phyloP scores from a whole-genome alignment of 2,797 vertebrate species.

The Neostethus bicornis region DNA sequence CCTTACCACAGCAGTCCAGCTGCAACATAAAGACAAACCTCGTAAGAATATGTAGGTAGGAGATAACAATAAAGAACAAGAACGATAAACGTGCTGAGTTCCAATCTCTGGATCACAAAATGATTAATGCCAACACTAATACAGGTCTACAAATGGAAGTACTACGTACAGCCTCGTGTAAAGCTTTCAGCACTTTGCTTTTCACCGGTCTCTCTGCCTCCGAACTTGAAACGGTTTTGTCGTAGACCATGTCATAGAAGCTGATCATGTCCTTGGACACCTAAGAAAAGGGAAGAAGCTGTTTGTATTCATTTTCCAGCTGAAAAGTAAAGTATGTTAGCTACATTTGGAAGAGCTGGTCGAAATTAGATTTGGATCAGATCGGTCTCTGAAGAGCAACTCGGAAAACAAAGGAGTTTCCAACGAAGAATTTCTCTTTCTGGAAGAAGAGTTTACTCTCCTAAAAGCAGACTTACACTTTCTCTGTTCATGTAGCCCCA shows the following conservation, averaged over 20 bases:
- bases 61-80: too few relatives aligned
- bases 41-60: neutral
- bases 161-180: slow-evolving; percentile 92
- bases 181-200: slow-evolving; percentile 82
- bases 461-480: slow-evolving; percentile 76
- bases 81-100: too few relatives aligned
- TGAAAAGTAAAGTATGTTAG: neutral
- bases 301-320: neutral
- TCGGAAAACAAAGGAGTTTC: too few relatives aligned
- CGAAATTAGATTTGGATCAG: too few relatives aligned
- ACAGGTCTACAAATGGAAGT: neutral
- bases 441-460: too few relatives aligned
- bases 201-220: slow-evolving; percentile 53
- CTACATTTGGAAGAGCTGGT: too few relatives aligned
- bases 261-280: slow-evolving; percentile 88
- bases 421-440: too few relatives aligned
- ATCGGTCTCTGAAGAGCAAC: too few relatives aligned
- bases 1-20: slow-evolving; percentile 87
- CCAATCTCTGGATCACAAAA: too few relatives aligned
- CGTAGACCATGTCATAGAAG: slow-evolving; percentile 87
- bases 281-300: slow-evolving; percentile 63
- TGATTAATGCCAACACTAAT: too few relatives aligned
- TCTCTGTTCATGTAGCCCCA: slow-evolving; percentile 96
- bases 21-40: slow-evolving; percentile 61
- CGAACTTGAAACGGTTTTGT: slow-evolving; percentile 23